These are phyloP conservation scores for Macaria notata DNA, from an alignment of 2,888 invertebrate species.

Conservation along the genomic window DNA sequence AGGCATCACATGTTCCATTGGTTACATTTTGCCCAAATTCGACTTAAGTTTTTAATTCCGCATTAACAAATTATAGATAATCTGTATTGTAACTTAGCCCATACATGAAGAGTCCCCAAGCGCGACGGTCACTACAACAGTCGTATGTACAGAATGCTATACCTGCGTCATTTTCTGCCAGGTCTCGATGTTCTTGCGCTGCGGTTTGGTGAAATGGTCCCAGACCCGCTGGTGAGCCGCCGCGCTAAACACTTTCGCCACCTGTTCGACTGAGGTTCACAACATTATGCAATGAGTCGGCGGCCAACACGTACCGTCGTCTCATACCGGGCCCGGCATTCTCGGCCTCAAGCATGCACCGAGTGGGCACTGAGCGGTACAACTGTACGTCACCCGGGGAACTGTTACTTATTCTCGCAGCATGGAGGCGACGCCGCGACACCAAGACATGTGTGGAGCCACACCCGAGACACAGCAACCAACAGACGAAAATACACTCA, in stretches of 20 bases:
- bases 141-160: constrained; percentile 28
- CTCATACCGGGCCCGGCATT: constrained; percentile 53
- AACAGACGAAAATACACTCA: no score
- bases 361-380: constrained; percentile 30
- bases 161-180: constrained; percentile 99
- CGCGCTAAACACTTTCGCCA: constrained; percentile 98
- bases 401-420: constrained; percentile 19
- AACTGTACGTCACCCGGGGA: constrained; percentile 48
- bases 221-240: constrained; percentile 99
- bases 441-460: constrained; percentile 1
- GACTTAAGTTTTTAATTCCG: no score
- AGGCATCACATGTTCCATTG: no score
- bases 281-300: constrained; percentile 69
- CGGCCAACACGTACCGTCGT: constrained; percentile 66
- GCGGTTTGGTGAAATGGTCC: constrained; percentile 99
- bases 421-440: constrained; percentile 14
- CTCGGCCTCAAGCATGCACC: constrained; percentile 41
- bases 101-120: no score
- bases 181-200: constrained; percentile 98
- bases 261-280: constrained; percentile 95
- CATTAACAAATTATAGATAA: no score
- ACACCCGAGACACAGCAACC: no score
- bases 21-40: no score
- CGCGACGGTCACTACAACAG: no score
- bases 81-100: no score